Conservation (phyloP, 2,888 invertebrate genomes). For the Xestia xanthographa region DNA sequence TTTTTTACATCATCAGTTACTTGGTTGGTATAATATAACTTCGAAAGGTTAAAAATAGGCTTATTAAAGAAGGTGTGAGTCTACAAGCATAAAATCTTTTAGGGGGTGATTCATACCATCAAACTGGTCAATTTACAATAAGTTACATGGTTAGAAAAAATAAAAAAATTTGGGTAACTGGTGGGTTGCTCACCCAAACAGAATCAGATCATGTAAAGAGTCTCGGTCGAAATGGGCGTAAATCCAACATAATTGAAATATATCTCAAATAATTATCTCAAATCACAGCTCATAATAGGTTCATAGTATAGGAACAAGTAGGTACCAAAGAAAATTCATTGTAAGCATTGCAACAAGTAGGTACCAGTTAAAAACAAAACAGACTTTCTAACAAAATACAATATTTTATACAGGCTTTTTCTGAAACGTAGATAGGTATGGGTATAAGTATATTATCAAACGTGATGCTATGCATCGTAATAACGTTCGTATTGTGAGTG, state of each 20-base stretch:
- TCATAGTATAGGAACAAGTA: no score
- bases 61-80: background rate
- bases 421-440: background rate
- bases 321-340: no score
- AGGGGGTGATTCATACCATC: no score
- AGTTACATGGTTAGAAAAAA: no score
- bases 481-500: constrained; percentile 13
- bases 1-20: no score
- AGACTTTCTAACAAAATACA: background rate
- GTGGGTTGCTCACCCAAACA: background rate
- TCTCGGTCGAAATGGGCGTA: no score
- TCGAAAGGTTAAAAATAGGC: background rate
- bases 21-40: background rate
- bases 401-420: background rate
- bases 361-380: background rate
- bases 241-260: background rate
- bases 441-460: background rate
- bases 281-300: background rate
- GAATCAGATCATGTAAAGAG: background rate
- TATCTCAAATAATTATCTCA: background rate
- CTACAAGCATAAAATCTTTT: background rate
- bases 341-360: no score
- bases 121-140: no score
- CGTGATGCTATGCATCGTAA: constrained; percentile 7
- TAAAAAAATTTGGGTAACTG: background rate